Conservation (phyloP, 2,797 vertebrate species). For the Sparidentex hasta region DNA sequence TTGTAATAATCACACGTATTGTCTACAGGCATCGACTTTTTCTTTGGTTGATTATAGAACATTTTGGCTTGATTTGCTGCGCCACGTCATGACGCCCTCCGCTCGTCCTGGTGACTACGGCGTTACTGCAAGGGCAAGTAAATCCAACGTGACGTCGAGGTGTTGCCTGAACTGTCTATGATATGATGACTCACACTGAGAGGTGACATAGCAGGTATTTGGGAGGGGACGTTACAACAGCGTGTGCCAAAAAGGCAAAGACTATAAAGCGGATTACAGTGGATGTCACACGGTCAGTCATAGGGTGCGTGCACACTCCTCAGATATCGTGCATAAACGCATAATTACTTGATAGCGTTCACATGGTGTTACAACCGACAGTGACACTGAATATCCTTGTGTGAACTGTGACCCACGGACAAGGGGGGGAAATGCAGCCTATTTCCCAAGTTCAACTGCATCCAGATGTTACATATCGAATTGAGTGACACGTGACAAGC, state of each 20-base stretch:
- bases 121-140: slow-evolving; percentile 30
- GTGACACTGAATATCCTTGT: not conserved
- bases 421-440: not conserved
- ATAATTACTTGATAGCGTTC: not conserved
- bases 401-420: not conserved
- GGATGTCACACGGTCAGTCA: slow-evolving; percentile 4
- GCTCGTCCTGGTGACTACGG: slow-evolving; percentile 4
- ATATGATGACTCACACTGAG: slow-evolving; percentile 59
- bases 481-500: not conserved
- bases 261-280: not conserved
- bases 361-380: not conserved
- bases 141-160: slow-evolving; percentile 41
- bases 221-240: slow-evolving; percentile 22
- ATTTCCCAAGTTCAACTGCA: not conserved
- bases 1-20: not conserved
- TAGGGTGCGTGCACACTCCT: not conserved
- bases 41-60: not conserved
- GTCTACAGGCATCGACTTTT: not conserved
- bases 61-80: not conserved
- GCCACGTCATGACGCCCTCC: slow-evolving; percentile 7
- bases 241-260: slow-evolving; percentile 27
- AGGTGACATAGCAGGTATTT: slow-evolving; percentile 51
- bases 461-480: not conserved
- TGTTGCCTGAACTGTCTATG: slow-evolving; percentile 49
- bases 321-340: not conserved